Base-by-base conservation (phyloP, 2,113 vertebrate genomes). In the Manacus vitellinus region DNA sequence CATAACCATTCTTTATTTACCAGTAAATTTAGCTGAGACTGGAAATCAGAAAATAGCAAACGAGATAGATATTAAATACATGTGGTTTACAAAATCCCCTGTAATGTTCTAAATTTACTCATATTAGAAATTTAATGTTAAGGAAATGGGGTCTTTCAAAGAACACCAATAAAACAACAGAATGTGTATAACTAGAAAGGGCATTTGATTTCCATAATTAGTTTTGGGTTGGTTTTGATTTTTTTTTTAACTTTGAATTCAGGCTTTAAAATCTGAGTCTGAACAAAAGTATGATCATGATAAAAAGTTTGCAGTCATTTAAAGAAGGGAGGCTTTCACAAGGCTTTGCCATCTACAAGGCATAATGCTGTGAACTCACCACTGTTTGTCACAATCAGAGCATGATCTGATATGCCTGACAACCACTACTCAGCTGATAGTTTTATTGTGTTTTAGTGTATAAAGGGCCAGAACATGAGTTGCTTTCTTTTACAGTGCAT, bases 401-500 rank as follows among this genome's bases (percentile, higher is more conserved):
- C 95, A 95, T 96, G 94, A 91, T 33, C 94, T 94, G 88, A 97
- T 96, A 55, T 72, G 93, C 90, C 93, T 83, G 83, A 91, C 47
- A 93, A 94, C 77, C 86, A 58, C 59, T 41, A 25, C 55, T 71
- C 61, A 68, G 71, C 74, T 35, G 33, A 52, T 35, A 77, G 44
- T 19, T 85, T 13, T 35, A 12, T 41, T 83, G 52, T 7, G 10
- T 15, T 70, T 21, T 33, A 49, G 30, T 5, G 16, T 20, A 54
- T 33, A 72, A 84, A 56, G 37, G 62, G 79, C 6, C 52, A 54
- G 63, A 61, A 51, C 47, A 28, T 4, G 49, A 73, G 46, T 13
- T 59, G 37, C 72, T 84, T 59, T 80, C 62, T 65, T 55, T 51
- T 2, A 0, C 24, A 46, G 23, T 28, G 30, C 18, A 12, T 43